Evolutionary conservation across 2,113 vertebrate species (phyloP), one percentile per base, ranked within the genome.

Genomic region (Salvelinus sp.): DNA sequence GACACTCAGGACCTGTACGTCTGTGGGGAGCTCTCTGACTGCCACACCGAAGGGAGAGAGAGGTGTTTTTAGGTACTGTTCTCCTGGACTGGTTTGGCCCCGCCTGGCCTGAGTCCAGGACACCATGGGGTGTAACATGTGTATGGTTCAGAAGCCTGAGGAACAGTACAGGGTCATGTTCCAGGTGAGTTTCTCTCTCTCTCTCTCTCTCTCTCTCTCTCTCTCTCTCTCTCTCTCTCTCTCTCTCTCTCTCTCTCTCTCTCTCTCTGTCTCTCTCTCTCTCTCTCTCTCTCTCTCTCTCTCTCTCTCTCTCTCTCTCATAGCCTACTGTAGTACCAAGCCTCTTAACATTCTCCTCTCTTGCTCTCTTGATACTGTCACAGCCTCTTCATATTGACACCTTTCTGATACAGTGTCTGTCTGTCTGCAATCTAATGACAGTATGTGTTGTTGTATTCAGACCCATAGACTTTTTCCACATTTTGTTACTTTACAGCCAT

Each of bases 41-140:
- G 79, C 80, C 87, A 87, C 82, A 86, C 80, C 89, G 86, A 90
- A 90, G 87, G 83, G 62, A 66, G 50, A 66, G 65, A 83, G 70
- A 83, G 76, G 81, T 74, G 78, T 68, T 72, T 60, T 75, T 81
- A 73, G 88, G 74, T 80, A n/a, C 48, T 73, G 78, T 65, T 79
- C 76, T 76, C 73, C 74, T 60, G 73, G 58, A 72, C 74, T 76
- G 4, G 80, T 44, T 44, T 44, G 38, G 38, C 38, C 38, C 2
- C 9, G 9, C 38, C 7, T 44, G 38, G 38, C 9, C 38, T 44
- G 38, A 44, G 2, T 44, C 9, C 38, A 44, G 9, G 38, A 69
- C 85, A 87, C 86, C 77, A 97, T 97, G 96, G 96, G 96, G 83
- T 97, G 96, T 88, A 96, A 96, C 92, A 96, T 97, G 95, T 97